Evolutionary conservation across 2,113 vertebrate genomes (phyloP).

Genomic region (Lasiurus cinereus): DNA sequence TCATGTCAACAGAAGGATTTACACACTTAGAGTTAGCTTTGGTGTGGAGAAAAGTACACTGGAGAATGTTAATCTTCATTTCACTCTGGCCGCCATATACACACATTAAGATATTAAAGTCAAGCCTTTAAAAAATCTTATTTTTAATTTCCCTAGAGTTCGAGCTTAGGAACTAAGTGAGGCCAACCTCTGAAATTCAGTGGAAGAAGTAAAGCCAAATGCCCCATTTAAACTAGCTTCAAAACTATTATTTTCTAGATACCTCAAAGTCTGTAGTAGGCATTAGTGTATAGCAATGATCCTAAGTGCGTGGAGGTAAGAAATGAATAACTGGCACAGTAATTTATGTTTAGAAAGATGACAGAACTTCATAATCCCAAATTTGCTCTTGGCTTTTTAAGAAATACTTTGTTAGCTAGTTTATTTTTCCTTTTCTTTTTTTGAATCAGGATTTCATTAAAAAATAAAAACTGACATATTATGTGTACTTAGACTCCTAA

Average conservation of each 20-base stretch:
- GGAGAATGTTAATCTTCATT: background rate
- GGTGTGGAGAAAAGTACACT: background rate
- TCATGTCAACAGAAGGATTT: background rate
- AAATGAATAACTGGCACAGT: background rate
- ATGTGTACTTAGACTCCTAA: background rate
- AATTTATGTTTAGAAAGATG: background rate
- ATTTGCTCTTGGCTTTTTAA: background rate
- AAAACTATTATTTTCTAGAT: conserved; percentile 58
- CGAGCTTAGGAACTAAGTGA: conserved; percentile 43
- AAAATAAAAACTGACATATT: background rate
- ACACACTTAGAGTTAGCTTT: background rate
- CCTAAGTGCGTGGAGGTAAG: background rate
- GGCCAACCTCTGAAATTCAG: conserved; percentile 29
- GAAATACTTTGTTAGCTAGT: background rate
- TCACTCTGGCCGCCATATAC: background rate
- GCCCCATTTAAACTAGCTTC: conserved; percentile 51
- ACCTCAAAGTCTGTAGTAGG: background rate
- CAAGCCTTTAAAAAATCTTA: conserved; percentile 61
- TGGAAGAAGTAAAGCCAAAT: conserved; percentile 47
- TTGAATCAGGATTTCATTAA: conserved; percentile 32
- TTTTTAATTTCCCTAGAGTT: conserved; percentile 77
- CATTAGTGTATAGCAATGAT: background rate
- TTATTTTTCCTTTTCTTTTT: background rate
- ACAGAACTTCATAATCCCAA: background rate
- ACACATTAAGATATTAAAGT: background rate